Evolutionary conservation across 2,797 vertebrate genomes (phyloP).

Genomic region (Pseudochaenichthys georgianus): DNA sequence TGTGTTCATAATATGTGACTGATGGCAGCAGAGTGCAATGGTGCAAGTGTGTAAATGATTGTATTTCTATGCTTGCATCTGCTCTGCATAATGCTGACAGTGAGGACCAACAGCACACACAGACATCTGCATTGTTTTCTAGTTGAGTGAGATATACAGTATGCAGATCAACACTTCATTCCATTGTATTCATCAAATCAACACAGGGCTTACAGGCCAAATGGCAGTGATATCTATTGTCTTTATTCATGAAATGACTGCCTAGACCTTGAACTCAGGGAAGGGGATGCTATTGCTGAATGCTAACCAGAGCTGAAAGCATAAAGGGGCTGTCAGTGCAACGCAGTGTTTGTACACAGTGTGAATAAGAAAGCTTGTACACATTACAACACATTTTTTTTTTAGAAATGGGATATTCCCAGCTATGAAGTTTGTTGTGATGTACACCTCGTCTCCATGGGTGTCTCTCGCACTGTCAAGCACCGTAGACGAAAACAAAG

Average conservation of each 20-base stretch:
- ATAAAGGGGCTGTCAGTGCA: background rate
- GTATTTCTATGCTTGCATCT: constrained; percentile 26
- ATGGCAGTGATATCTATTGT: constrained; percentile 50
- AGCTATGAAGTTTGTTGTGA: background rate
- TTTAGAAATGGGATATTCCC: background rate
- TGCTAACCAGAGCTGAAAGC: constrained; percentile 43
- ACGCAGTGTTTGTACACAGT: constrained; percentile 12
- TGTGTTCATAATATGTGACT: background rate
- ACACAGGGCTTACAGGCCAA: constrained; percentile 45
- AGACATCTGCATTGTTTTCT: constrained; percentile 47
- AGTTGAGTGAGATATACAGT: constrained; percentile 33
- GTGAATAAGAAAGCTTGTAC: constrained; percentile 5
- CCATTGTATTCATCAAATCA: constrained; percentile 56
- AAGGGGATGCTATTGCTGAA: constrained; percentile 38
- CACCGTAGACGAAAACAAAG: background rate
- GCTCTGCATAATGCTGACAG: constrained; percentile 60
- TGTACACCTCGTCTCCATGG: background rate
- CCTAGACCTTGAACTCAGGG: constrained; percentile 51
- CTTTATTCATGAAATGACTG: constrained; percentile 68
- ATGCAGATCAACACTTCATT: constrained; percentile 24
- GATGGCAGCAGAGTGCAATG: background rate
- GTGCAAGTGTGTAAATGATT: constrained; percentile 16
- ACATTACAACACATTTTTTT: background rate
- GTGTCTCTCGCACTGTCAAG: too few species aligned
- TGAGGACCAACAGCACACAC: constrained; percentile 2